phyloP scores from a whole-genome alignment of 2,113 vertebrate species.

The Nicator chloris region DNA sequence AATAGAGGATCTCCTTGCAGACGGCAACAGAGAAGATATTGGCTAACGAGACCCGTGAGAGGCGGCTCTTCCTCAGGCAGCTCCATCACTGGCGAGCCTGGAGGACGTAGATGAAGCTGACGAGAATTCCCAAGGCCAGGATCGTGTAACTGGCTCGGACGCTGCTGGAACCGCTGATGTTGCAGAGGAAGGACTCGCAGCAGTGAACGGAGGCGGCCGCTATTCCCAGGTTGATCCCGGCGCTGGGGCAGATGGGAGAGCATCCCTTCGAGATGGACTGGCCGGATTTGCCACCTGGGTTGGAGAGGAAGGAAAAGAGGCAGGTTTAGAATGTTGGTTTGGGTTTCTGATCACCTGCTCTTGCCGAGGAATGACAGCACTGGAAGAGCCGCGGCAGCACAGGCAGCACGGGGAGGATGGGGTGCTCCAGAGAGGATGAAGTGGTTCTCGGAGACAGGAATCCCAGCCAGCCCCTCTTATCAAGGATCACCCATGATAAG shows the following conservation, averaged over 20 bases:
- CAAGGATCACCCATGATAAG: neutral
- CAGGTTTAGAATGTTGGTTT: neutral
- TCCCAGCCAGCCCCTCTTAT: neutral
- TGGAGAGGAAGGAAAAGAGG: neutral
- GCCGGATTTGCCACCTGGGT: constrained; percentile 21
- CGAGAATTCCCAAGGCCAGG: constrained; percentile 7
- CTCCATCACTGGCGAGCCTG: constrained; percentile 16
- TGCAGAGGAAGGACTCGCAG: constrained; percentile 62
- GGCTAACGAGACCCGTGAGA: constrained; percentile 8
- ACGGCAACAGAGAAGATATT: constrained; percentile 31
- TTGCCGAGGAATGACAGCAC: neutral
- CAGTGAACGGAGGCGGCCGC: constrained; percentile 40
- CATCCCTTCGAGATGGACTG: constrained; percentile 64
- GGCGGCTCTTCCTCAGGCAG: neutral
- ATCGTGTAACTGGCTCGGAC: neutral
- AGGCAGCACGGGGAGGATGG: neutral
- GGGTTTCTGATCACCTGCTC: neutral
- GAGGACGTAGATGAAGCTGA: constrained; percentile 19
- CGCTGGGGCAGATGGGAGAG: constrained; percentile 51
- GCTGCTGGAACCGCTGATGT: constrained; percentile 14
- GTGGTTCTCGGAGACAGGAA: neutral
- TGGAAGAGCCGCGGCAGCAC: accelerated
- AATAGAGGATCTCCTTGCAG: constrained; percentile 38
- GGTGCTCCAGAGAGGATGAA: neutral
- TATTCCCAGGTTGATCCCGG: constrained; percentile 39